These are phyloP conservation scores for Anniella stebbinsi DNA, from an alignment of 2,797 vertebrate genomes.

Conservation along the genomic window DNA sequence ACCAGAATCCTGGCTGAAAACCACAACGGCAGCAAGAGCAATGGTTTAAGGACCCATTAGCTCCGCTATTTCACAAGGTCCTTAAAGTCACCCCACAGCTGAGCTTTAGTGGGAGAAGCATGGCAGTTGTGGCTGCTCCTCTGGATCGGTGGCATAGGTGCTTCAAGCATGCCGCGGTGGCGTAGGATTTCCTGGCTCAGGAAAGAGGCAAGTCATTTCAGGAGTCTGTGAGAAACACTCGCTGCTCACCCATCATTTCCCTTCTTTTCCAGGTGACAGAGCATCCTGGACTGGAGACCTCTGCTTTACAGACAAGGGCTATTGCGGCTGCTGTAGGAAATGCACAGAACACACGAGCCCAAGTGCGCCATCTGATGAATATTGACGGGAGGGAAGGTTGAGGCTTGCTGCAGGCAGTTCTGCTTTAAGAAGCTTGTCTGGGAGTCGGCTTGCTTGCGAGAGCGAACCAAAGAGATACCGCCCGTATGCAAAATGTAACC, in stretches of 20 bases:
- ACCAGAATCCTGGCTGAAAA: no score
- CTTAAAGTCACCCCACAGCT: neutral
- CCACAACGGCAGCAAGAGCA: neutral
- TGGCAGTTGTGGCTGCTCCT: no score
- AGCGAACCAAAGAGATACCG: neutral
- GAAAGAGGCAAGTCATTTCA: constrained; percentile 29
- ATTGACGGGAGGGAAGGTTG: neutral
- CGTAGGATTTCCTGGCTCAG: neutral
- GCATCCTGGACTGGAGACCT: neutral
- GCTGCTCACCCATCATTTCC: constrained; percentile 4
- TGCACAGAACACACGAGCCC: neutral
- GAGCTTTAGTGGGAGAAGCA: neutral
- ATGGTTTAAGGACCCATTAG: neutral
- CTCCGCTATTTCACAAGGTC: neutral
- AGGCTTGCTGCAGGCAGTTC: constrained; percentile 3
- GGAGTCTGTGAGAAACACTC: constrained; percentile 44
- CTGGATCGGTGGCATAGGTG: constrained; percentile 22
- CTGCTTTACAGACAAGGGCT: rapidly evolving
- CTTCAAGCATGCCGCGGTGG: constrained; percentile 49
- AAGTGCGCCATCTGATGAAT: neutral
- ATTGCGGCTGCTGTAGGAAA: neutral
- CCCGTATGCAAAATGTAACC: rapidly evolving
- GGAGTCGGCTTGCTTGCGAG: rapidly evolving
- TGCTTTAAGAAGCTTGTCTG: rapidly evolving
- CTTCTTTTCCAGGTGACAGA: neutral